Percentiles rank a stretch among this genome's conserved stretches.
phyloP scores from a whole-genome alignment of 2,888 invertebrate genomes.

The Tetragnatha montana region DNA sequence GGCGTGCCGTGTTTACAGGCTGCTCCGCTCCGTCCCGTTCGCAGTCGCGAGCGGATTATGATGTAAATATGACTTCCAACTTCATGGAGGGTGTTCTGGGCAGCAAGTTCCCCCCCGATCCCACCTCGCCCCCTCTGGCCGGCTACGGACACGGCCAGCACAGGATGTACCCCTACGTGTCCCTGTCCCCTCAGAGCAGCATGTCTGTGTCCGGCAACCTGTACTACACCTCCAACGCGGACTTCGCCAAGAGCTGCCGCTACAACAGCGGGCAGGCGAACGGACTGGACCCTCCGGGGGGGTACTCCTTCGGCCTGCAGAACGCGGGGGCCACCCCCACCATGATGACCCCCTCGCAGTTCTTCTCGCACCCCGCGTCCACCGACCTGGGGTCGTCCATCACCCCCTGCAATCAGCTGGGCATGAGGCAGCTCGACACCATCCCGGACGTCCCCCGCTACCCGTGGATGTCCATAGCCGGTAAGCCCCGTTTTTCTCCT shows the following conservation, averaged over 20 bases:
- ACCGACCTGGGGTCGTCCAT: constrained; percentile 81
- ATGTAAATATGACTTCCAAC: constrained; percentile 90
- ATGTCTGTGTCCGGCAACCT: constrained; percentile 80
- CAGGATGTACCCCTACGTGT: constrained; percentile 95
- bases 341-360: constrained; percentile 88
- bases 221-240: constrained; percentile 79
- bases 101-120: constrained; percentile 89
- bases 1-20: constrained; percentile 72
- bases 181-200: constrained; percentile 84
- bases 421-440: constrained; percentile 79
- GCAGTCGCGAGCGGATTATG: constrained; percentile 71
- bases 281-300: constrained; percentile 74
- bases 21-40: constrained; percentile 65
- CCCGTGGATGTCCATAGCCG: constrained; percentile 98
- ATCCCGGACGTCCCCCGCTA: constrained; percentile 88
- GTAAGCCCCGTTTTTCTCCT: constrained; percentile 79
- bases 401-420: constrained; percentile 84
- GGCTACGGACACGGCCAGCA: constrained; percentile 76
- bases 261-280: constrained; percentile 78
- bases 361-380: constrained; percentile 84
- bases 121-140: constrained; percentile 80
- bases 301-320: constrained; percentile 72
- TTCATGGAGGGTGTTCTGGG: constrained; percentile 97
- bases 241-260: constrained; percentile 88
- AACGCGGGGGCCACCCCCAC: constrained; percentile 74